Evolutionary conservation across 2,888 invertebrate species (phyloP), one percentile per base, ranked within the genome.

Genomic region (Poecilobothrus nobilitatus): DNA sequence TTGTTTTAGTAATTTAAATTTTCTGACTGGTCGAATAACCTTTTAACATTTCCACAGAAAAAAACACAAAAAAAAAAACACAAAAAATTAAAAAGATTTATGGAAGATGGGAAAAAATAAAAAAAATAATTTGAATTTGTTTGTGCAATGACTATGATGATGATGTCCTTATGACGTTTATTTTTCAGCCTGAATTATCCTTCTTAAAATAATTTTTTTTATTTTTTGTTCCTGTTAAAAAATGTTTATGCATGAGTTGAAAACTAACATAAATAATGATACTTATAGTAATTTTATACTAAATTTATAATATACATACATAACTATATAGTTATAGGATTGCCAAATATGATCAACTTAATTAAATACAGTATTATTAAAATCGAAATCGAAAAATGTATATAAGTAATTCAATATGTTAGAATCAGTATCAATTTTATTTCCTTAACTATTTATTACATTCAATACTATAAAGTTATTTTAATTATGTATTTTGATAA

Each of bases 181-280:
- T 53, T 18, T 53, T 53, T 53, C 15, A 53, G 53, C 18, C 15
- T 53, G 53, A 53, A n/a, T 53, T 53, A 53, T 53, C 18, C 53
- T 53, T 18, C 18, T 12, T 53, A 37, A 37, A 12, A 2, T 15
- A 6, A 12, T 53, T 53, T 53, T 18, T 53, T 53, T 53, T 18
- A 6, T 53, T 53, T 53, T 53, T 18, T 15, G 2, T 53, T 53
- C 2, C 3, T 9, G 2, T 53, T 2, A 12, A 6, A 15, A 12
- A 18, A 53, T 53, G 53, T 53, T 53, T 53, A 53, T 53, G 53
- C 53, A 53, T 53, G 53, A 53, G 53, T 53, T 53, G 53, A 53
- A 53, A 53, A 53, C 53, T 53, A 53, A 53, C 53, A 53, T 53
- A 53, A 53, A 53, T 53, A 53, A 53, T 53, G 53, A 53, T 53